phyloP scores from a whole-genome alignment of 2,113 vertebrate genomes.

The Lycaon pictus region DNA sequence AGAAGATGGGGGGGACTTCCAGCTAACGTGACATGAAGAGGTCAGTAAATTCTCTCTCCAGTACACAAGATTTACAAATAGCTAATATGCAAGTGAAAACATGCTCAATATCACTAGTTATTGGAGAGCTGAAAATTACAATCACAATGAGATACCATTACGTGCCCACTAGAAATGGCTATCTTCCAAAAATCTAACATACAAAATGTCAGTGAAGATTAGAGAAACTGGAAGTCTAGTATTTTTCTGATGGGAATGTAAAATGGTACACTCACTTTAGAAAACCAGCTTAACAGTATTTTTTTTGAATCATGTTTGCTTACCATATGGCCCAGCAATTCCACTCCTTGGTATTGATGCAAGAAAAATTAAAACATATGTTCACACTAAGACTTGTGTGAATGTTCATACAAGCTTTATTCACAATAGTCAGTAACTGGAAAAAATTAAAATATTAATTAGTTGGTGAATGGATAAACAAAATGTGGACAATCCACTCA shows the following conservation, averaged over 20 bases:
- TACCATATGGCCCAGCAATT: background rate
- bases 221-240: background rate
- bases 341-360: background rate
- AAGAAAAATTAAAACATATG: background rate
- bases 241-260: background rate
- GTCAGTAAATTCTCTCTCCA: background rate
- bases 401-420: background rate
- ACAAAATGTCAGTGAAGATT: background rate
- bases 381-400: background rate
- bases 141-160: background rate
- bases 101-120: background rate
- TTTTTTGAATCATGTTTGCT: background rate
- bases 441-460: background rate
- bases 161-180: background rate
- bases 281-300: background rate
- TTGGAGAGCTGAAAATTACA: background rate
- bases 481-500: background rate
- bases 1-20: background rate
- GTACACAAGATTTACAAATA: background rate
- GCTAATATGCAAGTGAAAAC: background rate
- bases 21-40: background rate
- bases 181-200: background rate
- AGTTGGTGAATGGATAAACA: background rate
- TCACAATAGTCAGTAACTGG: background rate
- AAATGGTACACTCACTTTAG: background rate